Conservation (phyloP, 2,888 invertebrate species). For the Spisula subtruncata region DNA sequence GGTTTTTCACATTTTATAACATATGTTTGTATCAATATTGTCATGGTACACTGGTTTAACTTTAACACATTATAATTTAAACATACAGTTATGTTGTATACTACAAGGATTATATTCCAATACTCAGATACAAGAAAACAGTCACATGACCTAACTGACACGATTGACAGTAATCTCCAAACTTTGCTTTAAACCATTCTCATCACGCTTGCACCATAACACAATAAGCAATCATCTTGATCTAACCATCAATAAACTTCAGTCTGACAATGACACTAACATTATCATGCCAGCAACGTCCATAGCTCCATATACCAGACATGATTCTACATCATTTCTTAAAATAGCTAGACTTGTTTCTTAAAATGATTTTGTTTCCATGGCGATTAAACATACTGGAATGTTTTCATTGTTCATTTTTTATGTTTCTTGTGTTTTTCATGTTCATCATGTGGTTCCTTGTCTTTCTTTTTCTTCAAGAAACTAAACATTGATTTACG, state of each 20-base stretch:
- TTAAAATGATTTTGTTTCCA: neutral
- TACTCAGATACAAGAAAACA: neutral
- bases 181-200: neutral
- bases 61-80: neutral
- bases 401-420: conserved; percentile 44
- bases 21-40: neutral
- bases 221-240: neutral
- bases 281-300: neutral
- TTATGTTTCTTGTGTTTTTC: conserved; percentile 76
- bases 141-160: neutral
- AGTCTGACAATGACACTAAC: neutral
- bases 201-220: neutral
- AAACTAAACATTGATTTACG: conserved; percentile 85
- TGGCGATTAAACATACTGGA: neutral
- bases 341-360: neutral
- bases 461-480: conserved; percentile 85
- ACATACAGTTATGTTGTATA: neutral
- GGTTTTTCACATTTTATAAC: no score
- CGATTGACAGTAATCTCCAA: neutral
- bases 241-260: neutral
- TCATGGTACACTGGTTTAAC: neutral
- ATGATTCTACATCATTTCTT: neutral
- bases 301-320: neutral
- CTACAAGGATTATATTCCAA: neutral
- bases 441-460: conserved; percentile 74